Percentiles rank a stretch among this genome's conserved stretches.
Conservation (phyloP, 2,797 vertebrate genomes). For the Thalassophryne amazonica region DNA sequence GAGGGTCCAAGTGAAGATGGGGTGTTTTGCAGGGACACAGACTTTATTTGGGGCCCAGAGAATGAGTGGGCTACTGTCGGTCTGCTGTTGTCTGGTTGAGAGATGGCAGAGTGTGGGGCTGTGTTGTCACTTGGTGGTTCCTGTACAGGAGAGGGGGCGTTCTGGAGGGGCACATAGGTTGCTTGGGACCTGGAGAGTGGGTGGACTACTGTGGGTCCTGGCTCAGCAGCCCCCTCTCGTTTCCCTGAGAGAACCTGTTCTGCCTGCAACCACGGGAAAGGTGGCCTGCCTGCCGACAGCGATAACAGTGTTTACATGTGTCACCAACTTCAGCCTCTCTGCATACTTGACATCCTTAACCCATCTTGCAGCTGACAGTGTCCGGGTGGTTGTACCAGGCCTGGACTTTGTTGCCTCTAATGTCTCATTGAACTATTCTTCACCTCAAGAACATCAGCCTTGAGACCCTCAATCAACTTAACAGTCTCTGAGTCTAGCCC, state of each 20-base stretch:
- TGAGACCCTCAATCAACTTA: not conserved
- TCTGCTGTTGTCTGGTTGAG: not conserved
- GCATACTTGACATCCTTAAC: not conserved
- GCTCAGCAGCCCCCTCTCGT: conserved; percentile 1
- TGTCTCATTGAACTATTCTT: not conserved
- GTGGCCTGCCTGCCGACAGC: conserved; percentile 1
- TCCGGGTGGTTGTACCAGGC: too few relatives aligned
- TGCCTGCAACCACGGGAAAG: not conserved
- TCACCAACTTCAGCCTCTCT: not conserved
- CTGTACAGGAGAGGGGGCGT: too few relatives aligned
- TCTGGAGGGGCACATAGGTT: not conserved
- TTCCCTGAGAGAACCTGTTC: not conserved
- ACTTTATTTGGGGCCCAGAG: too few relatives aligned
- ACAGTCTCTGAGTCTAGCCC: not conserved
- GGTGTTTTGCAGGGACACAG: too few relatives aligned
- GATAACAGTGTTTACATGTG: not conserved
- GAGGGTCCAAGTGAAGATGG: too few relatives aligned
- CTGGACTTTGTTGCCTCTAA: not conserved
- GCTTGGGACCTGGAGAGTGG: not conserved
- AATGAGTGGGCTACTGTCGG: too few relatives aligned
- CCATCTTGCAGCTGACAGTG: too few relatives aligned
- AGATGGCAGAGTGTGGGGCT: not conserved
- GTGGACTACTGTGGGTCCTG: conserved; percentile 12
- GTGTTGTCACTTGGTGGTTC: not conserved
- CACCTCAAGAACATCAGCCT: not conserved